Conservation (phyloP, 2,113 vertebrate species). For the Eclectus roratus region DNA sequence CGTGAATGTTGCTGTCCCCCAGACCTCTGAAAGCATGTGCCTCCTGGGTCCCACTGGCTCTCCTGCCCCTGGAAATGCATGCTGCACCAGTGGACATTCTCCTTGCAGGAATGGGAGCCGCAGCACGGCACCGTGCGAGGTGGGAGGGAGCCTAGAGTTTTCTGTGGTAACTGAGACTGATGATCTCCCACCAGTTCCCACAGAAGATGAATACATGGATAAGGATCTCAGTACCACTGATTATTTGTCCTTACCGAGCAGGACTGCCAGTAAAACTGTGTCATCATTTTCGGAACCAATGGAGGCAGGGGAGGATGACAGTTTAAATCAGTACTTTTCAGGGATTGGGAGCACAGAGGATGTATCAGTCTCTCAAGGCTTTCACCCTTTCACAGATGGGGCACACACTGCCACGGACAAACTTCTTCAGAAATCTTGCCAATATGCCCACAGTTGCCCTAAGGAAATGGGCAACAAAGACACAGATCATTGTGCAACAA, state of each 20-base stretch:
- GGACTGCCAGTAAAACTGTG: slow-evolving; percentile 51
- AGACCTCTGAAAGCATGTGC: background rate
- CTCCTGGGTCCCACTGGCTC: slow-evolving; percentile 57
- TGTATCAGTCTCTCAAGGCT: background rate
- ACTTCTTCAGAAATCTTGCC: slow-evolving; percentile 65
- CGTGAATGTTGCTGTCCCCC: background rate
- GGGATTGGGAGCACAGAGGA: slow-evolving; percentile 67
- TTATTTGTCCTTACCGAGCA: slow-evolving; percentile 8
- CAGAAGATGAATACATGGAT: slow-evolving; percentile 74
- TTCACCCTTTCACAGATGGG: background rate
- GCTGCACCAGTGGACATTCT: background rate
- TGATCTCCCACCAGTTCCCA: slow-evolving; percentile 66
- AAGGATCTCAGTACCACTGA: slow-evolving; percentile 7
- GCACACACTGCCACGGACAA: background rate
- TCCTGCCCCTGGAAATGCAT: background rate
- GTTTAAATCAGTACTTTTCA: slow-evolving; percentile 86
- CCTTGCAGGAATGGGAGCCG: background rate
- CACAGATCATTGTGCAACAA: slow-evolving; percentile 43
- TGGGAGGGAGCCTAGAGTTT: background rate
- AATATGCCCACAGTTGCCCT: slow-evolving; percentile 5
- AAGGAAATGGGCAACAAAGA: slow-evolving; percentile 1
- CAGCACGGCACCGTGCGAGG: background rate
- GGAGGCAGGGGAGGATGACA: slow-evolving; percentile 91
- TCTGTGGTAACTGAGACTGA: background rate
- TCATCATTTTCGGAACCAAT: slow-evolving; percentile 81